Evolutionary conservation across 2,113 vertebrate species (phyloP).

Genomic region (Cheilinus undulatus): DNA sequence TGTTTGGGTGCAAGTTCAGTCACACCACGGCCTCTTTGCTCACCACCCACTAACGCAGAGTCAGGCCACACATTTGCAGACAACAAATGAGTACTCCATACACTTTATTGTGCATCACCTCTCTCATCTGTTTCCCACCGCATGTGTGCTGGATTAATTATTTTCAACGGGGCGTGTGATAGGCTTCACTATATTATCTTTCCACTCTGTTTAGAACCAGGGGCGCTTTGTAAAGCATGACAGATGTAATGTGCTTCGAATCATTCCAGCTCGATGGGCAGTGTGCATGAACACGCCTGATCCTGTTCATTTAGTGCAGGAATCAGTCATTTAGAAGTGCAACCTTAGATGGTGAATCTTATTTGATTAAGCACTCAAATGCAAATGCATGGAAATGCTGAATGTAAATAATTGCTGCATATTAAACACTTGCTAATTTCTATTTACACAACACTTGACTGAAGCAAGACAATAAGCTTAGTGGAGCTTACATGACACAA

Average conservation of each 20-base stretch:
- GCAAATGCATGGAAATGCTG: slow-evolving; percentile 51
- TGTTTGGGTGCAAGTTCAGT: slow-evolving; percentile 12
- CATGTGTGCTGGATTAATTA: slow-evolving; percentile 68
- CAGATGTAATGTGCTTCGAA: slow-evolving; percentile 68
- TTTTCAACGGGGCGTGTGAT: slow-evolving; percentile 70
- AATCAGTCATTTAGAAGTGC: slow-evolving; percentile 46
- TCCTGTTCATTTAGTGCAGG: slow-evolving; percentile 53
- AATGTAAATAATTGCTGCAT: slow-evolving; percentile 40
- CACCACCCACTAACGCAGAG: slow-evolving; percentile 24
- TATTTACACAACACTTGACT: slow-evolving; percentile 42
- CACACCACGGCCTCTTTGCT: neutral
- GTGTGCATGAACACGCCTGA: slow-evolving; percentile 46
- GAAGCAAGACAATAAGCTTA: slow-evolving; percentile 32
- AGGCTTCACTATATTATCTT: slow-evolving; percentile 73
- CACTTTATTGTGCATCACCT: slow-evolving; percentile 47
- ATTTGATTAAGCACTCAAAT: slow-evolving; percentile 60
- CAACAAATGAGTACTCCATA: slow-evolving; percentile 44
- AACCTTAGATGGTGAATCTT: slow-evolving; percentile 20
- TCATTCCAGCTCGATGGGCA: slow-evolving; percentile 67
- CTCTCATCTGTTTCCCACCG: slow-evolving; percentile 37
- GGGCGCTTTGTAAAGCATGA: slow-evolving; percentile 63
- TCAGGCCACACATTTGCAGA: slow-evolving; percentile 50
- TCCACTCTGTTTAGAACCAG: slow-evolving; percentile 69
- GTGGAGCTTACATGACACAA: neutral
- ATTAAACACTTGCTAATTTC: slow-evolving; percentile 57